These are phyloP conservation scores for Girardinus metallicus DNA, from an alignment of 2,797 vertebrate genomes.

Conservation along the genomic window DNA sequence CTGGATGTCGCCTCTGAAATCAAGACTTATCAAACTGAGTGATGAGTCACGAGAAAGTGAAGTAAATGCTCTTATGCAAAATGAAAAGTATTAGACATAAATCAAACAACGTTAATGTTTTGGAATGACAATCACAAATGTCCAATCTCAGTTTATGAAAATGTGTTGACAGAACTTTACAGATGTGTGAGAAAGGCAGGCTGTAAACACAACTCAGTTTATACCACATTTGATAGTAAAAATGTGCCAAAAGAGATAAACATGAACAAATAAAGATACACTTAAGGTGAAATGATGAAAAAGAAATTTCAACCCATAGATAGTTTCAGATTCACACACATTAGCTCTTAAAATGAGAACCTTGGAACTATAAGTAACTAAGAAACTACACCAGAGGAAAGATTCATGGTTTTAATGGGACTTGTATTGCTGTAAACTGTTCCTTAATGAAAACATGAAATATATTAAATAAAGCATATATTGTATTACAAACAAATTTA, in stretches of 20 bases:
- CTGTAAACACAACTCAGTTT: not conserved
- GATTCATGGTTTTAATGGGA: slow-evolving; percentile 29
- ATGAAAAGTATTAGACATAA: not conserved
- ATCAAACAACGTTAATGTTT: not conserved
- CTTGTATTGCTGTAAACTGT: slow-evolving; percentile 68
- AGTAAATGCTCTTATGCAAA: not conserved
- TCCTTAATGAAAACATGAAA: slow-evolving; percentile 41
- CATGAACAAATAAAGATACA: not conserved
- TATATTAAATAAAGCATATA: slow-evolving; percentile 59
- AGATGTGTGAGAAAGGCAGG: not conserved
- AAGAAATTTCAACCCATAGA: not conserved
- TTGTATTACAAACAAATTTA: slow-evolving; percentile 63
- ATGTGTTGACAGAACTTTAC: not conserved
- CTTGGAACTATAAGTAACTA: not conserved
- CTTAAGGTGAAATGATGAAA: not conserved
- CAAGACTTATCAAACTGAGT: not conserved
- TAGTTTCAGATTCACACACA: not conserved
- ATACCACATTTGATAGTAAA: not conserved
- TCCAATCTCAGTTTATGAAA: not conserved
- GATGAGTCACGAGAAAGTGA: not conserved
- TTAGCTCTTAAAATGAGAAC: not conserved
- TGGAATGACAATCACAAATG: not conserved
- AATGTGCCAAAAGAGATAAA: not conserved
- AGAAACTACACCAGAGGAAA: slow-evolving; percentile 17
- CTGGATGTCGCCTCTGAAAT: not conserved